These are phyloP conservation scores for Ptycholaimellus sp. DNA, from an alignment of 2,888 invertebrate genomes.

Conservation along the genomic window DNA sequence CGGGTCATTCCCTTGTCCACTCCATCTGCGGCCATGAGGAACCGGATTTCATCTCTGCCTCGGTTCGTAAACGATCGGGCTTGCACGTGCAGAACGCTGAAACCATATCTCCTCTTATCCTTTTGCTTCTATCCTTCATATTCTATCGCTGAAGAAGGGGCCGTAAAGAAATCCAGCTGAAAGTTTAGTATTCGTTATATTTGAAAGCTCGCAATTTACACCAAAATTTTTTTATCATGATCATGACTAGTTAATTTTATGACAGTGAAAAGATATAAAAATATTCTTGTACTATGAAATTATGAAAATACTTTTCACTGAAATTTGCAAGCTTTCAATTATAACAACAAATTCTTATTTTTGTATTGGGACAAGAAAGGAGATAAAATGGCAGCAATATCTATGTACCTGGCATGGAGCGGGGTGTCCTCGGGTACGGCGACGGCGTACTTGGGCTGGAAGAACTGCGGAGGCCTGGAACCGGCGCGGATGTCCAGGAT, in stretches of 20 bases:
- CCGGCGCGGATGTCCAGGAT: constrained; percentile 35
- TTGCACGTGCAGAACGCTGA: constrained; percentile 76
- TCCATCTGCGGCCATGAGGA: constrained; percentile 15
- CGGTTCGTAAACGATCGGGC: constrained; percentile 54
- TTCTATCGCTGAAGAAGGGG: not conserved
- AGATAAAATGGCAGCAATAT: too few relatives aligned
- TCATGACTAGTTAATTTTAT: too few relatives aligned
- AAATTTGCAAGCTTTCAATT: too few relatives aligned
- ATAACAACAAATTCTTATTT: too few relatives aligned
- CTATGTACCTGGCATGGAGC: constrained; percentile 52
- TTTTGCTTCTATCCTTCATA: too few relatives aligned
- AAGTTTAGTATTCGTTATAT: too few relatives aligned
- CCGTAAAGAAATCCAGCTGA: not conserved
- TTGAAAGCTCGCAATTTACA: constrained; percentile 1
- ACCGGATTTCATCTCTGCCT: constrained; percentile 6
- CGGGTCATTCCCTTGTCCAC: constrained; percentile 10
- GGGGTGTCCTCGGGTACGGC: constrained; percentile 88
- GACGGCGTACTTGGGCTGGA: constrained; percentile 73
- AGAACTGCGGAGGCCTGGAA: constrained; percentile 87
- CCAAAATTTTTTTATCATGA: not conserved
- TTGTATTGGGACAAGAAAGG: not conserved
- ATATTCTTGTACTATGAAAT: not conserved
- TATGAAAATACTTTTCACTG: too few relatives aligned
- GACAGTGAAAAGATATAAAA: constrained; percentile 14
- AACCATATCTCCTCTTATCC: too few relatives aligned